Evolutionary conservation across 2,888 invertebrate species (phyloP).

Genomic region (Andrena bucephala): DNA sequence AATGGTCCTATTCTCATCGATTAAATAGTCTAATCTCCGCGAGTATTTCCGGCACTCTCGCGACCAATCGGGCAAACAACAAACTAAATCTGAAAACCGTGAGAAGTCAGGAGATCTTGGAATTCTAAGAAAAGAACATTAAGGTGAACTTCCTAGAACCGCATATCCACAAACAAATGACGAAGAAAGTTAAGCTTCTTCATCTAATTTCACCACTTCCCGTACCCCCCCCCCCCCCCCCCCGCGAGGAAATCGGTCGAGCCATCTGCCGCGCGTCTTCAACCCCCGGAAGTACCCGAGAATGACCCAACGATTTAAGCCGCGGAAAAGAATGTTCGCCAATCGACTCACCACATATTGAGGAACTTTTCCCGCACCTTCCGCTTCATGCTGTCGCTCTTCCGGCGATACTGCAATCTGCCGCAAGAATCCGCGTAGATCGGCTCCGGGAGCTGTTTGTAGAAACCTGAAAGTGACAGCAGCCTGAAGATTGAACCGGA

Average conservation of each 20-base stretch:
- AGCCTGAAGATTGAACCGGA: constrained; percentile 47
- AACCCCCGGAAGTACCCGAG: neutral
- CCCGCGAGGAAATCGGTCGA: neutral
- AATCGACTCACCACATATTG: constrained; percentile 87
- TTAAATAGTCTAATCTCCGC: neutral
- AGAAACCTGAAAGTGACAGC: constrained; percentile 86
- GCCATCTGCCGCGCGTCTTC: constrained; percentile 5
- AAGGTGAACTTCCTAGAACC: neutral
- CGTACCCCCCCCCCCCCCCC: neutral
- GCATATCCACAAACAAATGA: neutral
- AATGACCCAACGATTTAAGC: neutral
- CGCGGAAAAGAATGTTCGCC: constrained; percentile 17
- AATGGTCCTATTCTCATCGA: neutral
- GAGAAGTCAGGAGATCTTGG: too few species aligned
- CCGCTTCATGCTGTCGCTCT: constrained; percentile 87
- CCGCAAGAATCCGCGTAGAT: constrained; percentile 87
- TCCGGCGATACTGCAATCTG: constrained; percentile 87
- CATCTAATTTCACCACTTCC: neutral
- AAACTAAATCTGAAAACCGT: too few species aligned
- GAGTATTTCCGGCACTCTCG: neutral
- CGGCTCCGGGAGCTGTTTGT: constrained; percentile 88
- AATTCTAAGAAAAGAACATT: neutral
- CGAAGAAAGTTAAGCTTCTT: neutral
- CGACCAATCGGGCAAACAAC: neutral
- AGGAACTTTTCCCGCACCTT: constrained; percentile 87